Evolutionary conservation across 2,888 invertebrate genomes (phyloP), one percentile per base, ranked within the genome.

Genomic region (Bruchidius siliquastri): DNA sequence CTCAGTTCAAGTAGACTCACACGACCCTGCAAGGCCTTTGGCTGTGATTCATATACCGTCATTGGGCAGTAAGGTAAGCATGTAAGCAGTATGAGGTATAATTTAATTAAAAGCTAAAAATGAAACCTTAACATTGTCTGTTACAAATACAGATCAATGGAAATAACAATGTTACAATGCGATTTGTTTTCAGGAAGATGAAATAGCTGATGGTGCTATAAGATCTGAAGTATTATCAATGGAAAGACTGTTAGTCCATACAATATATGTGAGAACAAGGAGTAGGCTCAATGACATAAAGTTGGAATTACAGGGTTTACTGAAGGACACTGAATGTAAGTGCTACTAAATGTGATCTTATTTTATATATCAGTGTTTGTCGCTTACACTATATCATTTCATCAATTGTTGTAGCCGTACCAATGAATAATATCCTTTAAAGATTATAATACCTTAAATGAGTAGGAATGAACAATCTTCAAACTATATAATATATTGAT

Each of bases 231-330:
- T 95, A 82, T 89, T 98, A n/a, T 97, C 97, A 4, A 95, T 98
- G 92, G 98, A 98, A 88, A 92, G 96, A 67, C 88, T 98, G 72
- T 89, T 98, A 67, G 97, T 98, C 6, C 97, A 97, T 84, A 98
- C 98, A 0, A 97, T 98, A 79, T 97, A 98, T 84, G 94, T 97
- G 73, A 90, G 98, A 79, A 96, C 97, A 0, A 91, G 95, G 72
- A 93, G 94, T 77, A 90, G 97, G 69, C 88, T 97, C 20, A 90
- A 90, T 67, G 96, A 97, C 83, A 90, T 97, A 49, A 94, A 94
- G 85, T 91, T 94, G 77, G 91, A 94, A 82, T 87, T 95, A 71
- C 91, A 92, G 80, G 90, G 90, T 66, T 89, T 94, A 84, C 87
- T 92, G 32, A 92, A 92, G 83, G 91, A 92, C 79, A 90, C 92